phyloP scores from a whole-genome alignment of 23 tunicate species.

The Styela clava region DNA sequence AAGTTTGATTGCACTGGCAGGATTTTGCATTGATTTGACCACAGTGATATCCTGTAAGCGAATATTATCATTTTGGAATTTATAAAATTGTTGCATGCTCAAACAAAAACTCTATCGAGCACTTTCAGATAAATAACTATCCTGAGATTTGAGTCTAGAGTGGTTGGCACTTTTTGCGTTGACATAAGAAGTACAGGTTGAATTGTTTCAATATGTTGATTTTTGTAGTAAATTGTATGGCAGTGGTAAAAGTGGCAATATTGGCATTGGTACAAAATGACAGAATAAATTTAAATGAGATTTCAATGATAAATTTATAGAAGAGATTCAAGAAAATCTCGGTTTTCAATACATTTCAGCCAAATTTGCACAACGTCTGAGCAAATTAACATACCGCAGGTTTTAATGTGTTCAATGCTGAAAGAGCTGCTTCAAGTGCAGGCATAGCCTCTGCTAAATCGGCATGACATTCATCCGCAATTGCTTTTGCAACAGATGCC shows the following conservation, averaged over 20 bases:
- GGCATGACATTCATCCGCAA: constrained; percentile 95
- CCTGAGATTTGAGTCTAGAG: not conserved
- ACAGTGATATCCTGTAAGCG: constrained; percentile 76
- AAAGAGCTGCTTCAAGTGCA: constrained; percentile 86
- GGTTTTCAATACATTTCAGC: no score
- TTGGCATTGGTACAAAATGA: no score
- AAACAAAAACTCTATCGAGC: not conserved
- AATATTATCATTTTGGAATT: not conserved
- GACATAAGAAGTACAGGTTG: not conserved
- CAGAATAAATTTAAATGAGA: no score
- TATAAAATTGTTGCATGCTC: not conserved
- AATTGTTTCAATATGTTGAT: no score
- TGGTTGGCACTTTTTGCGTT: not conserved
- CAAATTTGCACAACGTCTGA: no score
- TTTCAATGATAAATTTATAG: no score
- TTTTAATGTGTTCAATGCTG: constrained; percentile 92
- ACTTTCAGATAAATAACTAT: not conserved
- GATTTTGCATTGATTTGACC: constrained; percentile 94
- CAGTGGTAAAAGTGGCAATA: no score
- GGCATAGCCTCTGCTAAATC: constrained; percentile 98
- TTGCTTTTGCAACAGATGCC: constrained; percentile 85
- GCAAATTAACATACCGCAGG: constrained; percentile 56
- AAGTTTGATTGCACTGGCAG: constrained; percentile 81
- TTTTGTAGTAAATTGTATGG: no score
- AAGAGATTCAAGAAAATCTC: no score